Conservation (phyloP, 1,140 invertebrate genomes). For the Eriocheir sinensis region DNA sequence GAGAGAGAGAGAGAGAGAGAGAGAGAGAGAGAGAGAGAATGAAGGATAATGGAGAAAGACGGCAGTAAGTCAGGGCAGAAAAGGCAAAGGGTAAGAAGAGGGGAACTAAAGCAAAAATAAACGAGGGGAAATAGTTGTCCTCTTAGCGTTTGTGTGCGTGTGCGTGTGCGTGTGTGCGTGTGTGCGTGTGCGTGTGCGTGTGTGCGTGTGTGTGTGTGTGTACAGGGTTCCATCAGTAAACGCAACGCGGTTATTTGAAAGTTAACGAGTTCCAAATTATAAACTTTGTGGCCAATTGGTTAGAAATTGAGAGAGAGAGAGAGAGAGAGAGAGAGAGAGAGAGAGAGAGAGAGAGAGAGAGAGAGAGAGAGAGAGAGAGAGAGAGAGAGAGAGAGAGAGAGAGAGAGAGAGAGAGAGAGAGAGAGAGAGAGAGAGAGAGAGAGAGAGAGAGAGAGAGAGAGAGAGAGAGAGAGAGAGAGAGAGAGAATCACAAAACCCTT, state of each 20-base stretch:
- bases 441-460: no score
- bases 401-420: no score
- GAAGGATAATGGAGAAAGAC: no score
- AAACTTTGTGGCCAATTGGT: background rate
- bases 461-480: no score
- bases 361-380: slow-evolving; percentile 22
- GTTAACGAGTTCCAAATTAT: slow-evolving; percentile 15
- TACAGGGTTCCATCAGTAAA: background rate
- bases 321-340: slow-evolving; percentile 4
- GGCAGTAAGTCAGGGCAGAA: no score
- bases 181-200: slow-evolving; percentile 20
- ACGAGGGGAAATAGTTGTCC: no score
- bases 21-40: no score
- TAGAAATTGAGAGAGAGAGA: slow-evolving; percentile 19
- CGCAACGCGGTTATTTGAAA: background rate
- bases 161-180: slow-evolving; percentile 20
- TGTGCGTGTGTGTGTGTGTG: slow-evolving; percentile 21
- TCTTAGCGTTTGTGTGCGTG: background rate
- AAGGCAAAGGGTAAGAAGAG: no score
- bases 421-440: no score
- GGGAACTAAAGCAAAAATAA: no score
- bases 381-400: slow-evolving; percentile 22
- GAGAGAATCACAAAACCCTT: background rate
- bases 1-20: no score
- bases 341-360: background rate